Percentiles rank a stretch among this genome's conserved stretches.
phyloP scores from a whole-genome alignment of 2,113 vertebrate species.

The Ramphastos sulfuratus region DNA sequence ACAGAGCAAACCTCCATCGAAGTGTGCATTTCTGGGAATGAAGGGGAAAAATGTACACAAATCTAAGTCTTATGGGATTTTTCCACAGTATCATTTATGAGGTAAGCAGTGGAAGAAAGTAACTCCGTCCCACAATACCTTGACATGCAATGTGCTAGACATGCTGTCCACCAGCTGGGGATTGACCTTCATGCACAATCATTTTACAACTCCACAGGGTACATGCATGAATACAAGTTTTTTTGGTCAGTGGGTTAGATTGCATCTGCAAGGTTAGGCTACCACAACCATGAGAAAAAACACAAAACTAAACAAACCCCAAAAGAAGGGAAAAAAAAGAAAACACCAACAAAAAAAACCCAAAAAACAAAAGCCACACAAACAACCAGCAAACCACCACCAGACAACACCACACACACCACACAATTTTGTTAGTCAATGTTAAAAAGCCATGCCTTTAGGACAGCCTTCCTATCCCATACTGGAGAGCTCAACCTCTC shows the following conservation, averaged over 20 bases:
- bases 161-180: neutral
- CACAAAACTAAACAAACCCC: neutral
- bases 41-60: neutral
- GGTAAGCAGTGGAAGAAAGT: neutral
- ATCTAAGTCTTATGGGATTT: neutral
- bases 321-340: too few species aligned
- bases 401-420: too few species aligned
- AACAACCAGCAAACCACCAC: too few species aligned
- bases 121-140: neutral
- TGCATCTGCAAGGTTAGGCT: neutral
- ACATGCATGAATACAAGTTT: fast-evolving
- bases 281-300: neutral
- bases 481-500: neutral
- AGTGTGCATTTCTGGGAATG: neutral
- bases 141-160: neutral
- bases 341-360: too few species aligned
- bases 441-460: neutral
- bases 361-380: too few species aligned
- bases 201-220: neutral
- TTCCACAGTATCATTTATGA: neutral
- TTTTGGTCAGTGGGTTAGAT: neutral
- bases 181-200: neutral
- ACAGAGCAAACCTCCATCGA: neutral
- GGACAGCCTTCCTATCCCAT: fast-evolving
- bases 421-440: neutral